phyloP scores from a whole-genome alignment of 2,888 invertebrate species.

The Dicycla oo region DNA sequence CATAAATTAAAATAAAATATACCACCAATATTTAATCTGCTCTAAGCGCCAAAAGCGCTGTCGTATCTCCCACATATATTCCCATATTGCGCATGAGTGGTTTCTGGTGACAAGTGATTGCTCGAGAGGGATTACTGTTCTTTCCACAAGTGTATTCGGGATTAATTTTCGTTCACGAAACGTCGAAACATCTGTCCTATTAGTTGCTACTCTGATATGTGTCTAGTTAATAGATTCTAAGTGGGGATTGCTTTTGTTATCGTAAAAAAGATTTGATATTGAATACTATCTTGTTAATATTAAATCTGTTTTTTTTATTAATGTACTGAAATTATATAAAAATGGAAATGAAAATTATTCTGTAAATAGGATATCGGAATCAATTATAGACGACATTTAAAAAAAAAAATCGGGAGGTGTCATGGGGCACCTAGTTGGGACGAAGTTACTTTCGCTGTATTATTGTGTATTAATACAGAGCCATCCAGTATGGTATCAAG shows the following conservation, averaged over 20 bases:
- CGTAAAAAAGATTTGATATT: constrained; percentile 22
- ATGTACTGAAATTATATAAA: too few relatives aligned
- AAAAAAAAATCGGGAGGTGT: too few relatives aligned
- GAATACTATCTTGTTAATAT: background rate
- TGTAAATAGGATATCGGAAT: too few relatives aligned
- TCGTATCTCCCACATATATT: constrained; percentile 25
- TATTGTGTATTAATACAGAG: too few relatives aligned
- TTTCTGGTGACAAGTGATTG: constrained; percentile 86
- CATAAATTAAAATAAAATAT: background rate
- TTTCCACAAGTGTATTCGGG: constrained; percentile 75
- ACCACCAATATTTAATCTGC: background rate
- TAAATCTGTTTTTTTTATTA: too few relatives aligned
- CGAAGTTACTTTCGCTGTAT: too few relatives aligned
- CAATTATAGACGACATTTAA: too few relatives aligned
- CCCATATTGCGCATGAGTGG: constrained; percentile 77
- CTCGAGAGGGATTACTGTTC: constrained; percentile 80
- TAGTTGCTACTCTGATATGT: constrained; percentile 68
- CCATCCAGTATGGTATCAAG: too few relatives aligned
- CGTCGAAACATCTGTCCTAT: constrained; percentile 84
- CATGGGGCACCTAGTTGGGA: too few relatives aligned
- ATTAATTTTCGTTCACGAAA: constrained; percentile 82
- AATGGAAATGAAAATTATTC: too few relatives aligned
- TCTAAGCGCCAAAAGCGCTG: constrained; percentile 63
- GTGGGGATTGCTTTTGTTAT: constrained; percentile 42
- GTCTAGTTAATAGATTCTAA: constrained; percentile 62